Evolutionary conservation across 2,797 vertebrate genomes (phyloP).

Genomic region (Pelobates cultripes): DNA sequence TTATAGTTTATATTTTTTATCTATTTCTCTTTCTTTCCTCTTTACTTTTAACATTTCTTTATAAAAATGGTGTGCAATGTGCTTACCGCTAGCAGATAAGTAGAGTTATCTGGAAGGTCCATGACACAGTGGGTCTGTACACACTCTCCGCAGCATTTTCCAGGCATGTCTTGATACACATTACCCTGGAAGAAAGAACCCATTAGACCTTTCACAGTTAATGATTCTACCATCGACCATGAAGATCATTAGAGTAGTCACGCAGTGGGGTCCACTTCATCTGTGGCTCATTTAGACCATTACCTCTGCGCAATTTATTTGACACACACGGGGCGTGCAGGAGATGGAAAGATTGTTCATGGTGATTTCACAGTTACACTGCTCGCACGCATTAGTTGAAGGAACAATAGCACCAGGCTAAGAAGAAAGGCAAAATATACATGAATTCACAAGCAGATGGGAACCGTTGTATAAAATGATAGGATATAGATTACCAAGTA

Average conservation of each 20-base stretch:
- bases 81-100: slow-evolving; percentile 64
- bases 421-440: not conserved
- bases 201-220: not conserved
- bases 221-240: not conserved
- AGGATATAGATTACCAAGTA: too few relatives aligned
- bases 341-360: slow-evolving; percentile 56
- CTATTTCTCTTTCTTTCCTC: too few relatives aligned
- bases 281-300: slow-evolving; percentile 26
- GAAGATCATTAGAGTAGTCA: not conserved
- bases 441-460: not conserved
- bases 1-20: too few relatives aligned
- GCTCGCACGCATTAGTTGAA: slow-evolving; percentile 65
- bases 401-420: slow-evolving; percentile 68
- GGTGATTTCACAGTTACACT: slow-evolving; percentile 68
- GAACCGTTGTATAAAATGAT: not conserved
- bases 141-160: slow-evolving; percentile 82
- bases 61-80: too few relatives aligned
- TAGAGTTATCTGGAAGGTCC: slow-evolving; percentile 55
- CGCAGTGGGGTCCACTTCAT: not conserved
- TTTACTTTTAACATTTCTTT: too few relatives aligned
- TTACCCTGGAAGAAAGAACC: slow-evolving; percentile 73
- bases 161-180: slow-evolving; percentile 59
- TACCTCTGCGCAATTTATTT: slow-evolving; percentile 65
- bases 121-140: slow-evolving; percentile 74
- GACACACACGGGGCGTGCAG: slow-evolving; percentile 63